Conservation (phyloP, 2,113 vertebrate species). For the Trinectes maculatus region DNA sequence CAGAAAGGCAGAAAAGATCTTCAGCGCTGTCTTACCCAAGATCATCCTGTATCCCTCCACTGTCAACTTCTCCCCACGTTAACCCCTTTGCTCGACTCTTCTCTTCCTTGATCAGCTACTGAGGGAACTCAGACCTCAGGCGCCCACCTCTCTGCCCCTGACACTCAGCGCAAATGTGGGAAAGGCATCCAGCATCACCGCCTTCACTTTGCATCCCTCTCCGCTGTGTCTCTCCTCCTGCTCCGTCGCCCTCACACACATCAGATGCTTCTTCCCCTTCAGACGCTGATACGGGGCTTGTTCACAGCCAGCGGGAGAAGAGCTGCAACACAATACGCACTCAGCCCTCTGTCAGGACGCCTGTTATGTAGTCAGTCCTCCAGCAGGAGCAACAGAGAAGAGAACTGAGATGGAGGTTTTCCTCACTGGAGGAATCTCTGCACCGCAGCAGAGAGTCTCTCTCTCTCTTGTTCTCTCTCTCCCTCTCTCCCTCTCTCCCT, state of each 20-base stretch:
- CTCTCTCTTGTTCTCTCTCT: constrained; percentile 25
- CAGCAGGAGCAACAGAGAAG: constrained; percentile 52
- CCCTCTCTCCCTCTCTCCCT: constrained; percentile 20
- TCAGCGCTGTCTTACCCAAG: constrained; percentile 68
- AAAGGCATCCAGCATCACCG: constrained; percentile 46
- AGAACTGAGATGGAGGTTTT: constrained; percentile 60
- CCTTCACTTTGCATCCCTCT: constrained; percentile 50
- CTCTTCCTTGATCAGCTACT: constrained; percentile 35
- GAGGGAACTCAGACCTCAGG: constrained; percentile 40
- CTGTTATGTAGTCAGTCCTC: constrained; percentile 64
- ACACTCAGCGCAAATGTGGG: constrained; percentile 42
- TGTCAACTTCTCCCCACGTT: constrained; percentile 56
- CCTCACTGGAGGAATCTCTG: constrained; percentile 72
- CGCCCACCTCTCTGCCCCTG: constrained; percentile 34
- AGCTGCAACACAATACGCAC: constrained; percentile 54
- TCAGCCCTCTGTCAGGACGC: constrained; percentile 58
- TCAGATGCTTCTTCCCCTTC: constrained; percentile 36
- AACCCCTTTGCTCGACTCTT: constrained; percentile 29
- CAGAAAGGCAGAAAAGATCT: constrained; percentile 4
- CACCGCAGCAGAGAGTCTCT: constrained; percentile 56
- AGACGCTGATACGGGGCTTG: constrained; percentile 27
- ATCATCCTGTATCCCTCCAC: constrained; percentile 76
- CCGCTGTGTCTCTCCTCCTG: constrained; percentile 2
- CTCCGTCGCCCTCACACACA: constrained; percentile 25
- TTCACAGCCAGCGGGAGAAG: constrained; percentile 44